Base-by-base conservation (phyloP, 2,113 vertebrate genomes). In the Pelecanoides urinatrix region DNA sequence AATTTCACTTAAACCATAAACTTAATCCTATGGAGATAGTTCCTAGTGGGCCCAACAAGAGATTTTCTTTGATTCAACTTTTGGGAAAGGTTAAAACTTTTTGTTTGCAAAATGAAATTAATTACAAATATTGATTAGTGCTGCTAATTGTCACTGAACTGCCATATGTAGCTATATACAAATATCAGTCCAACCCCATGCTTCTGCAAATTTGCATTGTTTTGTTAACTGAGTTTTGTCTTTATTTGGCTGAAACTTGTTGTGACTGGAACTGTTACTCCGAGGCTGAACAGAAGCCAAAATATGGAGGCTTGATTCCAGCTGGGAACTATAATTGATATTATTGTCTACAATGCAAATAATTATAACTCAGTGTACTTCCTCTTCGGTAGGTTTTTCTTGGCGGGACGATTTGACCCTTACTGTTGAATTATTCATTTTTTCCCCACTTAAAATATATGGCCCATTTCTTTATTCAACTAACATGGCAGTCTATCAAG, bases 291-390 rank as follows among this genome's bases (percentile, higher is more conserved):
- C 15, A 1, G 86, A 95, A 91, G 94, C 92, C 95, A 96, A 84
- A 97, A 90, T 78, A 91, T 38, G 66, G 75, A 94, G 94, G 73
- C 86, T 92, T 94, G 84, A 91, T 92, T 96, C 86, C 95, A 94
- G 86, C 89, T 97, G 92, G 83, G 76, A 92, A 75, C 80, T 92
- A 58, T 95, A 96, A 95, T 93, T 94, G 88, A 94, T 94, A 88
- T 76, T 92, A 95, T 92, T 97, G 95, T 97, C 95, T 97, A 70
- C 89, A 92, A 90, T 91, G 92, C 86, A 97, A 97, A 96, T 95
- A 97, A 90, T 94, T 95, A 94, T 89, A 95, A 95, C 77, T 85
- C 91, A 50, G 49, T 66, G 70, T 94, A 92, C 94, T 94, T 97
- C 95, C 96, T 91, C 86, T 91, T 86, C 66, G 55, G 86, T 76